phyloP scores from a whole-genome alignment of 2,797 vertebrate genomes.

The Lutjanus campechanus region DNA sequence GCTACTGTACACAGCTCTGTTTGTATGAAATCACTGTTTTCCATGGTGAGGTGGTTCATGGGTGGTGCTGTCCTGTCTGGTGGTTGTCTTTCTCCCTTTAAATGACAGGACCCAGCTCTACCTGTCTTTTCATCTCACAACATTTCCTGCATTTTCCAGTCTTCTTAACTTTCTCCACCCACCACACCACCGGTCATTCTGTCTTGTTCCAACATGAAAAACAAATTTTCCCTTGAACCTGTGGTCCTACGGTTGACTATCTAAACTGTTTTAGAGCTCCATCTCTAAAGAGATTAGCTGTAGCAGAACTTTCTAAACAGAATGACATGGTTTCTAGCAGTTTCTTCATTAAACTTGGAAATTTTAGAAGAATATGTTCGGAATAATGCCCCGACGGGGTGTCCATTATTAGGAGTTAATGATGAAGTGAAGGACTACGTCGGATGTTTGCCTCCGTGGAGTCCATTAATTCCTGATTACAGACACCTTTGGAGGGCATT shows the following conservation, averaged over 20 bases:
- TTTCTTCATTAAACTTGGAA: neutral
- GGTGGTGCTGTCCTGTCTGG: constrained; percentile 38
- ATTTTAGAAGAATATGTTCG: neutral
- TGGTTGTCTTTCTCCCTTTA: constrained; percentile 16
- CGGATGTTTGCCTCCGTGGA: too few relatives aligned
- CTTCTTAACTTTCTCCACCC: neutral
- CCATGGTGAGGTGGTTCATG: constrained; percentile 22
- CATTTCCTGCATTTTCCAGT: constrained; percentile 39
- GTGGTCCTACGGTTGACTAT: neutral
- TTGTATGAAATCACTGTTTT: constrained; percentile 52
- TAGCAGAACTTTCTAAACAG: neutral
- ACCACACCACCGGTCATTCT: neutral
- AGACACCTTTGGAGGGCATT: too few relatives aligned
- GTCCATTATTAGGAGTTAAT: too few relatives aligned
- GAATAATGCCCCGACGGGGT: too few relatives aligned
- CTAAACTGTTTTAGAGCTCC: neutral
- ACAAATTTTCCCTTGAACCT: neutral
- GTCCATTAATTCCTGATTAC: too few relatives aligned
- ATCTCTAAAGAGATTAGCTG: neutral
- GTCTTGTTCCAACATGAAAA: constrained; percentile 11
- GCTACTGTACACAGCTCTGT: constrained; percentile 32
- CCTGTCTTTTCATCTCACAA: constrained; percentile 21
- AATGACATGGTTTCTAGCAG: neutral
- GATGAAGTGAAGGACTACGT: too few relatives aligned
- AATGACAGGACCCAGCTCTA: neutral